These are phyloP conservation scores for Ochropleura leucogaster DNA, from an alignment of 2,888 invertebrate species.

Conservation along the genomic window DNA sequence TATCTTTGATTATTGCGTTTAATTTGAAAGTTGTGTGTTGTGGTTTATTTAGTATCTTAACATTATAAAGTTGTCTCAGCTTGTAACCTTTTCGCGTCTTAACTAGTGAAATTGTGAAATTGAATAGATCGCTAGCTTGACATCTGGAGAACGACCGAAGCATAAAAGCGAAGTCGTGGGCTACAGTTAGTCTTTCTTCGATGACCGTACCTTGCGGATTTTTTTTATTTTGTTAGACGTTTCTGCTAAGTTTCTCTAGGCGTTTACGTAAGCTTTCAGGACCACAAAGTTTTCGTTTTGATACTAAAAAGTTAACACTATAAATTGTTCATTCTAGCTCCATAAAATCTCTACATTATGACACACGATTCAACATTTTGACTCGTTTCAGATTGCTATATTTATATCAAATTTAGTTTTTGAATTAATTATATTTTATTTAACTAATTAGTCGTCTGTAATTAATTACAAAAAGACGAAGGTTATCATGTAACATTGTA, in stretches of 20 bases:
- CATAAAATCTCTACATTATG: background rate
- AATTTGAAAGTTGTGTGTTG: background rate
- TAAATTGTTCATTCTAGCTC: background rate
- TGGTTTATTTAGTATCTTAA: background rate
- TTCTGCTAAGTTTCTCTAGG: background rate
- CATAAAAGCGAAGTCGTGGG: background rate
- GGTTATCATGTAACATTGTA: slow-evolving; percentile 5
- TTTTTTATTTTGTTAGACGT: background rate
- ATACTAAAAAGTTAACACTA: too few relatives aligned
- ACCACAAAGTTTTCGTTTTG: background rate
- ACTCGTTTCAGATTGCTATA: background rate
- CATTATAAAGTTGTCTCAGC: background rate
- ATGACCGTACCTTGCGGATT: background rate
- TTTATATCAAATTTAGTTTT: background rate
- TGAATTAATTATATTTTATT: background rate
- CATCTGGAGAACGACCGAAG: background rate
- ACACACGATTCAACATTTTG: slow-evolving; percentile 12
- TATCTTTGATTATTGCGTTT: background rate
- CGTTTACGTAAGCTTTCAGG: background rate
- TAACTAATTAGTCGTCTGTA: slow-evolving; percentile 1
- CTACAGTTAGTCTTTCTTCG: background rate
- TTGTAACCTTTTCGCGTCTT: background rate
- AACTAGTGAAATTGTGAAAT: background rate
- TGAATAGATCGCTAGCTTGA: background rate
- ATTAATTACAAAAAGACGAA: slow-evolving; percentile 8